Evolutionary conservation across 2,113 vertebrate species (phyloP).

Genomic region (Eolophus roseicapilla): DNA sequence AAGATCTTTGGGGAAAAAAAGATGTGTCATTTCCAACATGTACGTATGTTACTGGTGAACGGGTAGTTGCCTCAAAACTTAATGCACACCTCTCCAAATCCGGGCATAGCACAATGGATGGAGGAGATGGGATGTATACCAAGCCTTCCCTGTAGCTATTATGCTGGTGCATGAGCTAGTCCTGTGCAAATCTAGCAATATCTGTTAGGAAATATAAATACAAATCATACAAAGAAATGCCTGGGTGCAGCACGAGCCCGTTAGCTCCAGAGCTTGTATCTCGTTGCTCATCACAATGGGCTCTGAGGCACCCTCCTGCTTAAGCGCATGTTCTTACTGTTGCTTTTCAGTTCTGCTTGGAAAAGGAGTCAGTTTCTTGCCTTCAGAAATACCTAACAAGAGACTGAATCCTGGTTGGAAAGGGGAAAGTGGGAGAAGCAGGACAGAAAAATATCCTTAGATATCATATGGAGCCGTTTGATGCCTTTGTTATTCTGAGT

Average conservation of each 20-base stretch:
- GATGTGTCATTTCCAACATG: not conserved
- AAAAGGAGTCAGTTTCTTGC: not conserved
- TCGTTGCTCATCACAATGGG: not conserved
- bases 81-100: not conserved
- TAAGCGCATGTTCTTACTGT: not conserved
- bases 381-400: not conserved
- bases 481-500: not conserved
- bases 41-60: constrained; percentile 11
- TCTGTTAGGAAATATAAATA: not conserved
- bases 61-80: constrained; percentile 33
- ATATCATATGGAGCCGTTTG: not conserved
- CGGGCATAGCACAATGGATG: constrained; percentile 14
- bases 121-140: constrained; percentile 30
- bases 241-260: not conserved
- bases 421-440: not conserved
- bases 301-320: rapidly evolving
- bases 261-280: not conserved
- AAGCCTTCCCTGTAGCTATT: constrained; percentile 43
- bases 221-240: constrained; percentile 23
- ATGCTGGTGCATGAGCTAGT: constrained; percentile 21
- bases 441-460: not conserved
- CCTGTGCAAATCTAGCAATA: constrained; percentile 5
- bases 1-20: not conserved
- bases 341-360: not conserved
- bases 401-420: not conserved